A percentile compares a stretch with the other conserved stretches of the same genome.
Evolutionary conservation across 2,888 invertebrate genomes (phyloP).

Genomic region (Coremacera marginata): DNA sequence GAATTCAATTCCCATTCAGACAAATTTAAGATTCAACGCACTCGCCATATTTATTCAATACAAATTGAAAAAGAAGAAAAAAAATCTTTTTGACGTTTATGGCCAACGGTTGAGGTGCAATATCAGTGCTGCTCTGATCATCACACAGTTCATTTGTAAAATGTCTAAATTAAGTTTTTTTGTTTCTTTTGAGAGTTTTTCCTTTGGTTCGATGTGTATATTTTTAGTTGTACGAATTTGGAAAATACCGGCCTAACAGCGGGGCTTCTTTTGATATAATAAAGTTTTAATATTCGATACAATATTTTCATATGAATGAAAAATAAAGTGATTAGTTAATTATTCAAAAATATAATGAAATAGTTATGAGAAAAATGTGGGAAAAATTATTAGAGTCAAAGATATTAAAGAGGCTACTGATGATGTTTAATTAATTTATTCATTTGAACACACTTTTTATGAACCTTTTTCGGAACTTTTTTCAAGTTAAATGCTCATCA

Average conservation of each 20-base stretch:
- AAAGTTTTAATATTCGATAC: background rate
- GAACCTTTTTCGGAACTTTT: no score
- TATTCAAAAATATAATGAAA: background rate
- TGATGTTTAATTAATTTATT: no score
- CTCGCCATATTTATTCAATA: background rate
- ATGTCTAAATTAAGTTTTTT: constrained; percentile 2
- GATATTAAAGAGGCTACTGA: background rate
- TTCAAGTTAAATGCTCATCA: no score
- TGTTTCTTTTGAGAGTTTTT: background rate
- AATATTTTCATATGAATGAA: background rate
- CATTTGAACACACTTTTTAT: no score
- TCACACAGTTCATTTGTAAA: background rate
- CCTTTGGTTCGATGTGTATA: no score
- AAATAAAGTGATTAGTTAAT: background rate
- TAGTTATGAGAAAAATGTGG: background rate
- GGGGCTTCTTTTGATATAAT: background rate
- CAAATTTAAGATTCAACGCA: constrained; percentile 13
- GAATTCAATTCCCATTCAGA: constrained; percentile 16
- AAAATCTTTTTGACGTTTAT: background rate
- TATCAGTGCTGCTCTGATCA: no score
- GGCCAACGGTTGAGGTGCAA: background rate
- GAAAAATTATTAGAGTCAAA: background rate
- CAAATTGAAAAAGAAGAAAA: background rate
- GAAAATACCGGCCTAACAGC: background rate
- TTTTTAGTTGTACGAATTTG: background rate